phyloP scores from a whole-genome alignment of 2,113 vertebrate genomes.

The Pipa parva region DNA sequence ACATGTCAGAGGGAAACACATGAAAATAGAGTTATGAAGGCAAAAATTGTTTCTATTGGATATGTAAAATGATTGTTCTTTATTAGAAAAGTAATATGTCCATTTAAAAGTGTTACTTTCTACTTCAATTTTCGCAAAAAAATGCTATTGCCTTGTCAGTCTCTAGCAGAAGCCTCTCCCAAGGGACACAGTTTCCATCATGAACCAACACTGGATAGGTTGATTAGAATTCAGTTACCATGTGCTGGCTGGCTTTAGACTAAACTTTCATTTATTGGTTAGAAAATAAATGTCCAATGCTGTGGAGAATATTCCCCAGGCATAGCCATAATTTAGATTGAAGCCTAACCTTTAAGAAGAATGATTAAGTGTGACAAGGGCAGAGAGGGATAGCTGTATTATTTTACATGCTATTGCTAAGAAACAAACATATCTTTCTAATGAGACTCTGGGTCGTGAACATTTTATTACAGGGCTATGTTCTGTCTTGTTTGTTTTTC shows the following conservation, averaged over 20 bases:
- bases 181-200: neutral
- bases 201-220: neutral
- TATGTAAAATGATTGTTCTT: too few species aligned
- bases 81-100: too few species aligned
- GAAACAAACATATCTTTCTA: conserved; percentile 28
- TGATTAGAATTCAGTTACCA: conserved; percentile 25
- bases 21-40: too few species aligned
- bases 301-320: conserved; percentile 28
- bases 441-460: conserved; percentile 8
- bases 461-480: conserved; percentile 1
- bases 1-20: too few species aligned
- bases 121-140: neutral
- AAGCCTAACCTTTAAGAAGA: conserved; percentile 42
- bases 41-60: too few species aligned
- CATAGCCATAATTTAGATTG: conserved; percentile 29
- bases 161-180: neutral
- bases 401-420: conserved; percentile 26
- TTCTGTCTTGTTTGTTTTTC: conserved; percentile 7
- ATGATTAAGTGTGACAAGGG: conserved; percentile 41
- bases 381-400: conserved; percentile 26
- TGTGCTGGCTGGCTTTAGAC: neutral
- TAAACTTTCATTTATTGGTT: conserved; percentile 21
- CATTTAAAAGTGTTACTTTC: neutral
- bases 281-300: conserved; percentile 24
- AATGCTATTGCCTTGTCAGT: neutral